Evolutionary conservation across 2,113 vertebrate genomes (phyloP).

Genomic region (Nothocercus nigrocapillus): DNA sequence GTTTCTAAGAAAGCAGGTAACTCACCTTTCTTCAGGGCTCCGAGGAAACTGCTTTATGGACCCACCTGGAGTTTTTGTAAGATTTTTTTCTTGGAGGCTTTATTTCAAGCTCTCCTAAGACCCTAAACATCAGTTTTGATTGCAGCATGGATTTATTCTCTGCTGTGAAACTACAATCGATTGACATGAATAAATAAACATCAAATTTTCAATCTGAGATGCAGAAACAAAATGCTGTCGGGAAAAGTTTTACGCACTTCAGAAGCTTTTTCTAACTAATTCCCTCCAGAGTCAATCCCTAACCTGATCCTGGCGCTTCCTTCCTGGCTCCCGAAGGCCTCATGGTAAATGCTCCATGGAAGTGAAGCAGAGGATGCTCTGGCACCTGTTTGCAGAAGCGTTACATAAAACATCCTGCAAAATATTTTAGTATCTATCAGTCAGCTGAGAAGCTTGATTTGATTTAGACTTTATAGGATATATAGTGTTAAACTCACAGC

Average conservation of each 20-base stretch:
- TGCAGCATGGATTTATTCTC: conserved; percentile 4
- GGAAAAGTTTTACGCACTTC: not conserved
- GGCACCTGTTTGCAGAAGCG: not conserved
- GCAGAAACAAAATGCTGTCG: not conserved
- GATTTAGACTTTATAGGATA: not conserved
- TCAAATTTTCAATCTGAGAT: not conserved
- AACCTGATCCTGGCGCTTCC: not conserved
- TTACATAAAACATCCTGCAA: not conserved
- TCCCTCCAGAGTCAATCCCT: not conserved
- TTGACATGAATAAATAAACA: conserved; percentile 24
- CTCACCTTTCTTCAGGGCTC: conserved; percentile 4
- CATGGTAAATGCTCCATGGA: not conserved
- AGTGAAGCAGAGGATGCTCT: not conserved
- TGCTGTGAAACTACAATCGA: conserved; percentile 40
- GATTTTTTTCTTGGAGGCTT: not conserved
- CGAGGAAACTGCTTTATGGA: not conserved
- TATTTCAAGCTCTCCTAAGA: not conserved
- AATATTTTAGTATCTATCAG: not conserved
- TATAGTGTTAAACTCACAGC: not conserved
- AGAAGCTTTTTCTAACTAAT: conserved; percentile 24
- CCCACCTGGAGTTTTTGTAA: not conserved
- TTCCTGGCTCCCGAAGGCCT: not conserved
- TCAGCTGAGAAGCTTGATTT: conserved; percentile 1
- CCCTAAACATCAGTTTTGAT: not conserved
- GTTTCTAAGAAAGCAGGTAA: not conserved